Conservation (phyloP, 2,888 invertebrate genomes). For the Zygaena filipendulae region DNA sequence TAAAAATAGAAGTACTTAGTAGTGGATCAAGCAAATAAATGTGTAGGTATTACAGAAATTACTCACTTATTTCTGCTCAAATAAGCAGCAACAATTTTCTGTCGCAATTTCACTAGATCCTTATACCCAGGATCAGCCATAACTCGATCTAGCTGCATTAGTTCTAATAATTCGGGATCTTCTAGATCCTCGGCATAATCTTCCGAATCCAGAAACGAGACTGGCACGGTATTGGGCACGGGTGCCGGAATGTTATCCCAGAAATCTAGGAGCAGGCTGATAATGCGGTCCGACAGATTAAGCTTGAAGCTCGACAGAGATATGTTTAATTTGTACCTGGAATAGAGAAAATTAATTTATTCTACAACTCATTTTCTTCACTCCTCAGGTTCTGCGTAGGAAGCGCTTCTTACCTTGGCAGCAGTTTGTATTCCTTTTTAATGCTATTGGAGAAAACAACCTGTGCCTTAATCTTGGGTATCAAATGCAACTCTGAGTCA, state of each 20-base stretch:
- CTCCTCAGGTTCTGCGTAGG: no score
- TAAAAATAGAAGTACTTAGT: background rate
- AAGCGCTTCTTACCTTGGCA: conserved; percentile 66
- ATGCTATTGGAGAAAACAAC: conserved; percentile 80
- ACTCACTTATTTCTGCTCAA: conserved; percentile 44
- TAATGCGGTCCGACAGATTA: conserved; percentile 79
- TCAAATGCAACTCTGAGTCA: conserved; percentile 79
- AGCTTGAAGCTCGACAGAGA: conserved; percentile 77
- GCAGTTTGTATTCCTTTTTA: conserved; percentile 74
- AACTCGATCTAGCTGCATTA: conserved; percentile 36
- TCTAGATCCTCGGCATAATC: conserved; percentile 41
- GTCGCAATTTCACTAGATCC: conserved; percentile 44
- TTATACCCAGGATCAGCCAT: conserved; percentile 43
- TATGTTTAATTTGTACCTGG: conserved; percentile 81
- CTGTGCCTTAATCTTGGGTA: conserved; percentile 74
- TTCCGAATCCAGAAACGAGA: conserved; percentile 54
- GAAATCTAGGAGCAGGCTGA: conserved; percentile 74
- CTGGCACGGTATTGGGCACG: conserved; percentile 53
- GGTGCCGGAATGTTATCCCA: conserved; percentile 54
- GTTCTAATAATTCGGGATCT: conserved; percentile 34
- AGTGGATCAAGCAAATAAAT: no score
- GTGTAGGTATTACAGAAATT: no score
- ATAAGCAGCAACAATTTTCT: conserved; percentile 54
- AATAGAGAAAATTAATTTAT: conserved; percentile 14
- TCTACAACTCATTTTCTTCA: background rate